Base-by-base conservation (phyloP, 2,888 invertebrate genomes). In the Diadromus collaris region DNA sequence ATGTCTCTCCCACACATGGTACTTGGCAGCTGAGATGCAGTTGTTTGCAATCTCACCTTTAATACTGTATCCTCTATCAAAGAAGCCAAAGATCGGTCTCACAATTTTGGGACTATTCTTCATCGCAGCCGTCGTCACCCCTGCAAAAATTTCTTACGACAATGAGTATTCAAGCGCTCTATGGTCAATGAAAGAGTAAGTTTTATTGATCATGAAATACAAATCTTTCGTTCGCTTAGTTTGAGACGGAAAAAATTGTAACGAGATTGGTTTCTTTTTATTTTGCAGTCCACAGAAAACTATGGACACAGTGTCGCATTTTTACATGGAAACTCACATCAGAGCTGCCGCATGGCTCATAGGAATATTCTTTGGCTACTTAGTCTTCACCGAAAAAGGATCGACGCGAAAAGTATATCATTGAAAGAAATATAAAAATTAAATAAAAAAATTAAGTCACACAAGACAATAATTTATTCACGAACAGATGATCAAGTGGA, bases 1-100 rank as follows among this genome's bases (percentile, higher is more conserved):
- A 91, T 94, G 93, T 85, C 85, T 93, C 41, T 90, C 91, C 34
- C 93, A 93, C 82, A 91, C 92, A 0, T 94, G 94, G 94, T 94
- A 93, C 83, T 86, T 94, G 51, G 92, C 93, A 4, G 92, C 93
- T 13, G 94, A 94, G 82, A 93, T 93, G 83, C 94, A 94, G 84
- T 85, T 94, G 48, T 93, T 92, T 84, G 89, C 93, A 83, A 76
- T 93, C 16, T 92, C 93, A 1, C 93, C 93, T 1, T 81, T 93
- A 2, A 88, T 94, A 72, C 88, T 94, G 4, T 91, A 92, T 73
- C 91, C 92, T 0, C 82, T 93, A 29, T 91, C 91, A 84, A 90
- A 89, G 75, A 89, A 88, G 84, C 90, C 90, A 6, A 88, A 85
- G 79, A 64, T 91, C 19, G 91, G 91, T 21, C 86, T 88, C 70